A percentile compares a stretch with the other conserved stretches of the same genome.
Evolutionary conservation across 1,140 invertebrate species (phyloP).

Genomic region (Ips typographus): DNA sequence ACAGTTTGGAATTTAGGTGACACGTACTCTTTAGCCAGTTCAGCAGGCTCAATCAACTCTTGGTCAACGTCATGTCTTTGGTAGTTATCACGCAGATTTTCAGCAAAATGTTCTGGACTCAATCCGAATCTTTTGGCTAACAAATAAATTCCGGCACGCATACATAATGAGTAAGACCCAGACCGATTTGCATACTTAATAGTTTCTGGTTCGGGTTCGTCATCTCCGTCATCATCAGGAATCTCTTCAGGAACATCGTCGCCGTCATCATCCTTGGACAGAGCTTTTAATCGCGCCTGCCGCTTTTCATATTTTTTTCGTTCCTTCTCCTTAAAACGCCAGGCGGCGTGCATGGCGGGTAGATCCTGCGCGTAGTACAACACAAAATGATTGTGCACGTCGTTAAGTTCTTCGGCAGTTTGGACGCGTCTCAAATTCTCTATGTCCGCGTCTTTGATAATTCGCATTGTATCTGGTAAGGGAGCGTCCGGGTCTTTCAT

Average conservation of each 20-base stretch:
- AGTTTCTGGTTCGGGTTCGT: slow-evolving; percentile 62
- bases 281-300: slow-evolving; percentile 53
- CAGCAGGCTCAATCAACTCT: slow-evolving; percentile 74
- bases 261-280: slow-evolving; percentile 61
- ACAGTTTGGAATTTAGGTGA: slow-evolving; percentile 59
- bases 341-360: slow-evolving; percentile 79
- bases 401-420: slow-evolving; percentile 87
- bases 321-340: slow-evolving; percentile 63
- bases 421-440: slow-evolving; percentile 79
- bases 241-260: slow-evolving; percentile 58
- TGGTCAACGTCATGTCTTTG: slow-evolving; percentile 97
- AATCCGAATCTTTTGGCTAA: slow-evolving; percentile 92
- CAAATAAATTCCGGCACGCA: slow-evolving; percentile 79
- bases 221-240: slow-evolving; percentile 59
- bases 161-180: slow-evolving; percentile 85
- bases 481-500: slow-evolving; percentile 83
- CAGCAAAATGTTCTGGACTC: slow-evolving; percentile 93
- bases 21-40: slow-evolving; percentile 73
- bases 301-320: slow-evolving; percentile 60
- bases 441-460: slow-evolving; percentile 86
- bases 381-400: slow-evolving; percentile 91
- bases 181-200: slow-evolving; percentile 85
- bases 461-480: slow-evolving; percentile 75
- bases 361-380: slow-evolving; percentile 89
- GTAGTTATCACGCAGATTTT: slow-evolving; percentile 96